Conservation (phyloP, 1,140 invertebrate genomes). For the Cylas formicarius region DNA sequence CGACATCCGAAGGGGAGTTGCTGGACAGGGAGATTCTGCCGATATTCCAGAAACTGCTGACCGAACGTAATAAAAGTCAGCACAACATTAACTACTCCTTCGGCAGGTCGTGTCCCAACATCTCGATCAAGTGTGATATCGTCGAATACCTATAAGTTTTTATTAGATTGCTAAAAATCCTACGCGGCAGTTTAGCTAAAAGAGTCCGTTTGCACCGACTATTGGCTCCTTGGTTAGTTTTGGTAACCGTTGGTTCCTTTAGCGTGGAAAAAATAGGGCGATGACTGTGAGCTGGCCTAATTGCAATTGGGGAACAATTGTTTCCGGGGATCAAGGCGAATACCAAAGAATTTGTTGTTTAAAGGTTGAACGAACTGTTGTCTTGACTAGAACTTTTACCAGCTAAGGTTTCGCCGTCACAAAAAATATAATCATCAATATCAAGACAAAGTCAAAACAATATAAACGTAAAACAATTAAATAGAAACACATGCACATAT, state of each 20-base stretch:
- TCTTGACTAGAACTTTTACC: too few relatives aligned
- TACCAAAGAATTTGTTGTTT: too few relatives aligned
- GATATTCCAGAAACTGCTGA: constrained; percentile 83
- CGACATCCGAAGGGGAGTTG: constrained; percentile 75
- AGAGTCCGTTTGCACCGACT: neutral
- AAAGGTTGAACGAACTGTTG: too few relatives aligned
- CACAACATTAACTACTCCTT: constrained; percentile 60
- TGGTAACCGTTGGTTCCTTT: neutral
- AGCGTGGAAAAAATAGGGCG: neutral
- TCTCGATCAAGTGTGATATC: constrained; percentile 92
- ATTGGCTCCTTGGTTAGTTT: neutral
- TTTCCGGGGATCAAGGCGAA: neutral
- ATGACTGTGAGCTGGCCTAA: neutral
- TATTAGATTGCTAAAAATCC: too few relatives aligned
- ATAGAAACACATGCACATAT: too few relatives aligned
- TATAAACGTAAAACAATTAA: too few relatives aligned
- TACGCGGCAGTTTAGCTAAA: constrained; percentile 1
- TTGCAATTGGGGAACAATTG: neutral
- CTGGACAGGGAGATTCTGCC: constrained; percentile 76
- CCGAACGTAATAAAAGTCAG: constrained; percentile 66
- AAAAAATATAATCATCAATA: too few relatives aligned
- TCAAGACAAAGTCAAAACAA: too few relatives aligned
- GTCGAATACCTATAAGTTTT: constrained; percentile 76
- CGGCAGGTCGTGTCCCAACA: constrained; percentile 85
- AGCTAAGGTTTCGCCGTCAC: too few relatives aligned